A percentile compares a stretch with the other conserved stretches of the same genome.
These are phyloP conservation scores for Serinus canaria DNA, from an alignment of 2,113 vertebrate genomes.

Conservation along the genomic window DNA sequence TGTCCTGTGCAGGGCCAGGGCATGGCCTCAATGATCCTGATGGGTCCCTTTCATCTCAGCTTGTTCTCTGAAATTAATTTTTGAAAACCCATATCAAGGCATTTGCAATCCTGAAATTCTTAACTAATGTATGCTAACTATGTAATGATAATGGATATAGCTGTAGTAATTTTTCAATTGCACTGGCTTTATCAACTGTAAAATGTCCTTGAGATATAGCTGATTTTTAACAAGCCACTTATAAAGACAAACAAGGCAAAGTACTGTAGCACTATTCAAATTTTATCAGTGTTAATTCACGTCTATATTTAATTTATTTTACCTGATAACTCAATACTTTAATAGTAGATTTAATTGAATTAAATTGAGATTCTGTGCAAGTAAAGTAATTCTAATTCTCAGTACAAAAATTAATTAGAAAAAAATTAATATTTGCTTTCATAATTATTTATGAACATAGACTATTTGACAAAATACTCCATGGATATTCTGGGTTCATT, in stretches of 20 bases:
- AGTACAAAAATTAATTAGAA: not conserved
- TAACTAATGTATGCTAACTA: not conserved
- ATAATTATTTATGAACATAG: not conserved
- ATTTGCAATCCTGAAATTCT: not conserved
- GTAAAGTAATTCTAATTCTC: not conserved
- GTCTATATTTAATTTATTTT: not conserved
- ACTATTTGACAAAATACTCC: not conserved
- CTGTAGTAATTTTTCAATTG: not conserved
- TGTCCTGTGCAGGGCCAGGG: not conserved
- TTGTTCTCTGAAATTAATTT: not conserved
- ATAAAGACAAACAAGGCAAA: not conserved
- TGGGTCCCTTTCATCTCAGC: not conserved
- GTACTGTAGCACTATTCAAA: not conserved
- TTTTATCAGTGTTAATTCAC: not conserved
- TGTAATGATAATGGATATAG: not conserved
- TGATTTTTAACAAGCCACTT: not conserved
- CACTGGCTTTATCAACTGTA: not conserved
- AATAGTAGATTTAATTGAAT: not conserved
- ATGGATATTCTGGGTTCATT: not conserved
- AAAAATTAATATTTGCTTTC: constrained; percentile 2
- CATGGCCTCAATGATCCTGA: not conserved
- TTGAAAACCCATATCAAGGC: not conserved
- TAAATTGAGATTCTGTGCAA: not conserved
- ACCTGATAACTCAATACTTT: not conserved
- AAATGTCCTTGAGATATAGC: not conserved